These are phyloP conservation scores for Halictus quadricinctus DNA, from an alignment of 2,888 invertebrate species.

Conservation along the genomic window DNA sequence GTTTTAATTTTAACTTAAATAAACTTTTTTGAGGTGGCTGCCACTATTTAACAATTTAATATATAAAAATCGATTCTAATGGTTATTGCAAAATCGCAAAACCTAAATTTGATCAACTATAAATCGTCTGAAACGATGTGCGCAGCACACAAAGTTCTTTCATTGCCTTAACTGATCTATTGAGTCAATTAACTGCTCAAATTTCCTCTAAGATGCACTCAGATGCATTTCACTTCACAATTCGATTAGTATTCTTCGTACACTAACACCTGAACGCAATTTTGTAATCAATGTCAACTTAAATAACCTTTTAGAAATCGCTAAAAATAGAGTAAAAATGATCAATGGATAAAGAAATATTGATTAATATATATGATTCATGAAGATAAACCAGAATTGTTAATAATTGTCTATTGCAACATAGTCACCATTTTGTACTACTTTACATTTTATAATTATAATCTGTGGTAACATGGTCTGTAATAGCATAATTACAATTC, in stretches of 20 bases:
- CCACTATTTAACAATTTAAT: not conserved
- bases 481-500: not conserved
- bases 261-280: not conserved
- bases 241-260: not conserved
- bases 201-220: conserved; percentile 20
- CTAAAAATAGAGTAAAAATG: not conserved
- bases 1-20: not conserved
- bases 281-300: not conserved
- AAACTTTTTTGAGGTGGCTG: not conserved
- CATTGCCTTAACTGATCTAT: conserved; percentile 34
- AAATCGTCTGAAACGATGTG: conserved; percentile 24
- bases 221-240: conserved; percentile 11
- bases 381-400: not conserved
- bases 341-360: not conserved
- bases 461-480: not conserved
- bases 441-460: not conserved
- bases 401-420: not conserved
- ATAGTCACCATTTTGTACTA: not conserved
- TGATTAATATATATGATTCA: not conserved
- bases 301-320: not conserved
- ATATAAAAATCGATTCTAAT: not conserved
- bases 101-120: not conserved
- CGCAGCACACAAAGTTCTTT: conserved; percentile 20
- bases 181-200: conserved; percentile 21
- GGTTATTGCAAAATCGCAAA: conserved; percentile 2